Evolutionary conservation across 2,113 vertebrate genomes (phyloP).

Genomic region (Perca schrenkii): DNA sequence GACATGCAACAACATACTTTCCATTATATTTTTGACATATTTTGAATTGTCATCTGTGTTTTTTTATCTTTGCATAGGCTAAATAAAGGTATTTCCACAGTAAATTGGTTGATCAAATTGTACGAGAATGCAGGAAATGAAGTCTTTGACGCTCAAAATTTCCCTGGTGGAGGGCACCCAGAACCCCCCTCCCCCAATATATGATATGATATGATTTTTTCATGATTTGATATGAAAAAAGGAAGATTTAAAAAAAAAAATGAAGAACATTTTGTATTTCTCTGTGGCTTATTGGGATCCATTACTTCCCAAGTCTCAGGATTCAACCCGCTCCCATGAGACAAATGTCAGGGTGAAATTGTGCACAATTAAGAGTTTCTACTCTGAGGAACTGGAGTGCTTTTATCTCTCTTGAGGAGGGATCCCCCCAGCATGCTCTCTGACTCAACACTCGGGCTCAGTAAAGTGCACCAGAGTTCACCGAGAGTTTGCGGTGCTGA

Average conservation of each 20-base stretch:
- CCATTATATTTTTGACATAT: too few species aligned
- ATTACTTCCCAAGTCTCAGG: neutral
- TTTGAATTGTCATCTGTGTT: too few species aligned
- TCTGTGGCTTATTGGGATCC: neutral
- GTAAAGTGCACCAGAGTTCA: neutral
- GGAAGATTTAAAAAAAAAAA: too few species aligned
- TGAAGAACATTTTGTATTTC: neutral
- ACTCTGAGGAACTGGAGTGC: slow-evolving; percentile 2
- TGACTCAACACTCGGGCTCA: neutral
- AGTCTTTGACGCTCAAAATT: too few species aligned
- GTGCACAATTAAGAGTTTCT: neutral
- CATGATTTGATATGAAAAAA: neutral
- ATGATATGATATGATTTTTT: too few species aligned
- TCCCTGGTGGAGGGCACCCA: too few species aligned
- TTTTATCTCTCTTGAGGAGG: slow-evolving; percentile 12
- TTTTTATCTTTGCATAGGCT: too few species aligned
- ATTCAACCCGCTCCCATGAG: neutral
- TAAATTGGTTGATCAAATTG: too few species aligned
- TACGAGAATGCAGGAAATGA: too few species aligned
- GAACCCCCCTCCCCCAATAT: too few species aligned
- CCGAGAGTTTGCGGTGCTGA: neutral
- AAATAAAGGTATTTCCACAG: too few species aligned
- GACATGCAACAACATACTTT: too few species aligned
- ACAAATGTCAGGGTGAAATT: neutral
- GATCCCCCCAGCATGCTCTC: slow-evolving; percentile 4